Base-by-base conservation (phyloP, 2,888 invertebrate genomes). In the Drosophila bunnanda region DNA sequence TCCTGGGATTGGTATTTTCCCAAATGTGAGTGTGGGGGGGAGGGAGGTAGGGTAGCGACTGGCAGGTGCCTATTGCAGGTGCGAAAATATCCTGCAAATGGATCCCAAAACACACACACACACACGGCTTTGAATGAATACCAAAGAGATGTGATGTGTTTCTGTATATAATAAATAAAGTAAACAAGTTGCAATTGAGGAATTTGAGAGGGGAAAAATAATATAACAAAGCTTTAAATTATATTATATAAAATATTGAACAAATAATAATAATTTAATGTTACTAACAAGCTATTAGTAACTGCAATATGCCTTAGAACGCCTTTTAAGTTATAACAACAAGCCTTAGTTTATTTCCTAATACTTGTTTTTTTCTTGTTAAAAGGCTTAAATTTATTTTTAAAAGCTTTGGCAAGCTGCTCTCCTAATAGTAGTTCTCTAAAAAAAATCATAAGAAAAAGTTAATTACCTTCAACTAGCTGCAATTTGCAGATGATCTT, bases 401-500 rank as follows among this genome's bases (percentile, higher is more conserved):
- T 5, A 25, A 25, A 44, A 25, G 15, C 2, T 44, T 22, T 25
- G 25, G 22, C 9, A 4, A 13, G 4, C 8, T 6, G 17, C 4
- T 48, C n/a, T 12, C 4, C 13, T 20, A 8, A 48, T 4, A 54
- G 13, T 22, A 25, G 9, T 15, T 10, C 22, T 30, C 2, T 32
- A 41, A 43, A 20, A 20, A 32, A 20, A 22, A 36, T 17, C 20
- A 32, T 6, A 30, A 41, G 52, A 28, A 77, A 73, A 75, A 85
- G 80, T 80, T 82, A 82, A 82, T 85, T 83, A 80, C 73, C 64
- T 75, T 61, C 79, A 62, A 72, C 78, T 75, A 48, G 61, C 54
- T 75, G 53, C 85, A 88, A 88, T 80, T 88, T 85, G 80, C 66
- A 88, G 83, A 83, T 88, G 83, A 88, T 83, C 83, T 88, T 83